phyloP scores from a whole-genome alignment of 2,888 invertebrate genomes.

The Oscheius myriophilus region DNA sequence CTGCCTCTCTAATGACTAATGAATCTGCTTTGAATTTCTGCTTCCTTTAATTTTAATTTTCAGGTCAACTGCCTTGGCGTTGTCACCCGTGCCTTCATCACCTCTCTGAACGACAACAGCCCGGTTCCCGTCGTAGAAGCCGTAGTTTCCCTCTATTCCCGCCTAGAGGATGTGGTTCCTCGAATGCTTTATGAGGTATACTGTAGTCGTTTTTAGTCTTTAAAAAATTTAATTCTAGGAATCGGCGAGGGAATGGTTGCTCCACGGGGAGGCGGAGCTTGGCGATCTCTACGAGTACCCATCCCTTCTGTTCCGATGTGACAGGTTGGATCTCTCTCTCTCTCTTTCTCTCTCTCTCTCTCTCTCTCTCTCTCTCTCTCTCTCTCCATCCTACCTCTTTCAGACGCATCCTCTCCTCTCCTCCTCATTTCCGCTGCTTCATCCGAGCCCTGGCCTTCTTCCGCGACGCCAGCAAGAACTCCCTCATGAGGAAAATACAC shows the following conservation, averaged over 20 bases:
- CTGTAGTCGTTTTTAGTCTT: neutral
- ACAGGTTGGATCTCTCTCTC: constrained; percentile 20
- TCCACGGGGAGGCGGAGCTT: constrained; percentile 2
- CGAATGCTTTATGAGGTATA: constrained; percentile 32
- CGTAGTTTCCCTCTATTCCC: constrained; percentile 16
- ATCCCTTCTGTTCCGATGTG: constrained; percentile 42
- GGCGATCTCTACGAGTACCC: constrained; percentile 43
- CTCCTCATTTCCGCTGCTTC: constrained; percentile 45
- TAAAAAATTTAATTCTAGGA: neutral
- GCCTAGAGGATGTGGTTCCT: constrained; percentile 30
- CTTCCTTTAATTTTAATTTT: neutral
- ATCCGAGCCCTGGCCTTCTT: constrained; percentile 39
- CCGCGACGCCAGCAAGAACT: constrained; percentile 33
- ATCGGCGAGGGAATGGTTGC: constrained; percentile 13
- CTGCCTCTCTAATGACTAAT: too few relatives aligned
- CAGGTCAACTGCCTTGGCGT: constrained; percentile 19
- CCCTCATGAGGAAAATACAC: constrained; percentile 29
- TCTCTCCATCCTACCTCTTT: neutral
- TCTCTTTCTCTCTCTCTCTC: too few relatives aligned
- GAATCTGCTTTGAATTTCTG: too few relatives aligned
- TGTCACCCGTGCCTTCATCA: constrained; percentile 10
- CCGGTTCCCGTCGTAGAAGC: neutral
- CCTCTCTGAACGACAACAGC: constrained; percentile 20
- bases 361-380: too few relatives aligned
- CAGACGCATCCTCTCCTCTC: constrained; percentile 43